A percentile compares a stretch with the other conserved stretches of the same genome.
Evolutionary conservation across 2,888 invertebrate species (phyloP).

Genomic region (Seira sanloemensis): DNA sequence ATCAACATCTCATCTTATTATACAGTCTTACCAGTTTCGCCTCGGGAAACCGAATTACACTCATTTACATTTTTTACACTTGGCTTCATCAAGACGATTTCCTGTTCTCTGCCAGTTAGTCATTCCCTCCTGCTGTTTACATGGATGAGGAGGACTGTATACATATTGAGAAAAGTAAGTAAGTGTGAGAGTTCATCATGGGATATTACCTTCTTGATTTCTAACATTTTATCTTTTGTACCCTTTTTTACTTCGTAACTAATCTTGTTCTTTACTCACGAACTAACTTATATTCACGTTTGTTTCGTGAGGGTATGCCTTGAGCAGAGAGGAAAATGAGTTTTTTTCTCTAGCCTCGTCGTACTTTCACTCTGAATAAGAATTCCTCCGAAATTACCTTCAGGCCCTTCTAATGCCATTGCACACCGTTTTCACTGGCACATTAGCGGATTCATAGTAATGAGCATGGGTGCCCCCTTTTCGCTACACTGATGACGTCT

Average conservation of each 20-base stretch:
- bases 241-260: neutral
- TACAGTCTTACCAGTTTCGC: constrained; percentile 41
- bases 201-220: constrained; percentile 1
- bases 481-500: neutral
- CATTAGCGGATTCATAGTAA: no score
- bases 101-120: constrained; percentile 50
- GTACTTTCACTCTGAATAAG: neutral
- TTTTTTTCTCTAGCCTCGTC: no score
- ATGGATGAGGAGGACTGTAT: no score
- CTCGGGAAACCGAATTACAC: constrained; percentile 65
- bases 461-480: neutral
- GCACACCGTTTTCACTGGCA: neutral
- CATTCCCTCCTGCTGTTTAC: constrained; percentile 47
- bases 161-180: neutral
- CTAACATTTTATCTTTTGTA: neutral
- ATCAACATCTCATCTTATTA: constrained; percentile 43
- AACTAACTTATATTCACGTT: neutral
- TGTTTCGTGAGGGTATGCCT: neutral
- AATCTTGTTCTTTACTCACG: neutral
- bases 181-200: constrained; percentile 1
- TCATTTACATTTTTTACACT: constrained; percentile 69
- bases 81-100: constrained; percentile 66
- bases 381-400: neutral
- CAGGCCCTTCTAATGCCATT: neutral
- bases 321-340: neutral